Percentiles rank a stretch among this genome's conserved stretches.
Evolutionary conservation across 1,140 invertebrate species (phyloP).

Genomic region (Marisa cornuarietis): DNA sequence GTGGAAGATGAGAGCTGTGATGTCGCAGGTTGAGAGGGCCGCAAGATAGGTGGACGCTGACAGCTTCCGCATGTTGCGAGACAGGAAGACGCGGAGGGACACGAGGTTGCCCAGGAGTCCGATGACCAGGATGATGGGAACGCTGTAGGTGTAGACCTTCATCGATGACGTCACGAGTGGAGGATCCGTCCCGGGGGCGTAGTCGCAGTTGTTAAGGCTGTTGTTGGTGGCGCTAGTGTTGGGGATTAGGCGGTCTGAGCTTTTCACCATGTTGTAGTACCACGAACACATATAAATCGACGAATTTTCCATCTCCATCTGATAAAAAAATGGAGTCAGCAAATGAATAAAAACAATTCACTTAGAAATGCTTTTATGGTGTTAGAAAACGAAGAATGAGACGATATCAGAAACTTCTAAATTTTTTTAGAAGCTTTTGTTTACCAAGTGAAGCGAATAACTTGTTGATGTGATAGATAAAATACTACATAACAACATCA

Average conservation of each 20-base stretch:
- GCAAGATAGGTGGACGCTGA: constrained; percentile 55
- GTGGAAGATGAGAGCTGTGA: constrained; percentile 49
- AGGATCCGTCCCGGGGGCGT: not conserved
- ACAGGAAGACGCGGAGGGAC: constrained; percentile 52
- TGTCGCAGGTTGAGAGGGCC: constrained; percentile 53
- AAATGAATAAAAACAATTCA: not conserved
- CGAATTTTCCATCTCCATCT: not conserved
- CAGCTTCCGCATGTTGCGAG: constrained; percentile 47
- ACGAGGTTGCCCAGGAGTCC: constrained; percentile 54
- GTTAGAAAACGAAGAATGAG: no score
- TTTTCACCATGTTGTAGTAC: not conserved
- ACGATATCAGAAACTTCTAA: no score
- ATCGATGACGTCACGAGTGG: constrained; percentile 5
- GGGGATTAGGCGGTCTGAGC: not conserved
- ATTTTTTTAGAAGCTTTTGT: no score
- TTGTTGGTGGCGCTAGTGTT: not conserved
- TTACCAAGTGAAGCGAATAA: no score
- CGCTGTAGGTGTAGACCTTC: constrained; percentile 37
- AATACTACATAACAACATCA: no score
- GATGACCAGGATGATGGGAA: constrained; percentile 39
- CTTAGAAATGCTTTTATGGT: no score
- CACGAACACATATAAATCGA: no score
- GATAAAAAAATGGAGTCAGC: not conserved
- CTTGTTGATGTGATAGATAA: no score
- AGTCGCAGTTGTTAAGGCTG: not conserved